These are phyloP conservation scores for Telmatochromis brichardi DNA, from an alignment of 2,113 vertebrate species.

Conservation along the genomic window DNA sequence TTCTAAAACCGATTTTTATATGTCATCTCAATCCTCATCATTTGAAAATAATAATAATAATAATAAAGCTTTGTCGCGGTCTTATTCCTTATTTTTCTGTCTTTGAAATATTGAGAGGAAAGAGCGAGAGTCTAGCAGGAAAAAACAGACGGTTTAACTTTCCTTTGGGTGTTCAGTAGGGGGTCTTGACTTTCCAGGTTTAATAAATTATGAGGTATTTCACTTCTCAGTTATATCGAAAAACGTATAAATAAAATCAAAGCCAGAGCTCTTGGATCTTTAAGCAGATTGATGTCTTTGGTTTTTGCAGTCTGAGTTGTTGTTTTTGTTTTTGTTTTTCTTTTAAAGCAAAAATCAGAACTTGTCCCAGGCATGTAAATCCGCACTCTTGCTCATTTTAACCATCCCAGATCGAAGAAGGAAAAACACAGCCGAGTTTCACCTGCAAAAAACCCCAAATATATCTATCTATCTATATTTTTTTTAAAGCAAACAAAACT, in stretches of 20 bases:
- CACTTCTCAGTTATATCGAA: constrained; percentile 32
- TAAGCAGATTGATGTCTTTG: constrained; percentile 65
- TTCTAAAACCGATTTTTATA: constrained; percentile 43
- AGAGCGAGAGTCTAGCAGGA: not conserved
- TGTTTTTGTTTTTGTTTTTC: not conserved
- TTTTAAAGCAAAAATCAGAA: constrained; percentile 40
- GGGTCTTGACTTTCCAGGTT: constrained; percentile 48
- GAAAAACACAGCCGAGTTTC: not conserved
- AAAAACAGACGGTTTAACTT: constrained; percentile 28
- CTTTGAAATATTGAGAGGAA: not conserved
- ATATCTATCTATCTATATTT: not conserved
- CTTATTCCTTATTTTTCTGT: constrained; percentile 20
- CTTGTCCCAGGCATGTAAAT: constrained; percentile 51
- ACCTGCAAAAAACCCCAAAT: not conserved
- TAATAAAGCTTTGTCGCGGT: constrained; percentile 44
- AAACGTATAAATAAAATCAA: constrained; percentile 12
- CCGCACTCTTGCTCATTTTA: constrained; percentile 39
- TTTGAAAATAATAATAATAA: constrained; percentile 5
- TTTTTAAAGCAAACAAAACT: not conserved
- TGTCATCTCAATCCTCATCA: constrained; percentile 54
- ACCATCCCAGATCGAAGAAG: constrained; percentile 1
- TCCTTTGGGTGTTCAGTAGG: constrained; percentile 63
- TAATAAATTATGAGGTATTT: constrained; percentile 72
- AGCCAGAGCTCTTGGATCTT: constrained; percentile 32
- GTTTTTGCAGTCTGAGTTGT: constrained; percentile 49